These are phyloP conservation scores for Ciconia stormi DNA, from an alignment of 2,113 vertebrate genomes.

Conservation along the genomic window DNA sequence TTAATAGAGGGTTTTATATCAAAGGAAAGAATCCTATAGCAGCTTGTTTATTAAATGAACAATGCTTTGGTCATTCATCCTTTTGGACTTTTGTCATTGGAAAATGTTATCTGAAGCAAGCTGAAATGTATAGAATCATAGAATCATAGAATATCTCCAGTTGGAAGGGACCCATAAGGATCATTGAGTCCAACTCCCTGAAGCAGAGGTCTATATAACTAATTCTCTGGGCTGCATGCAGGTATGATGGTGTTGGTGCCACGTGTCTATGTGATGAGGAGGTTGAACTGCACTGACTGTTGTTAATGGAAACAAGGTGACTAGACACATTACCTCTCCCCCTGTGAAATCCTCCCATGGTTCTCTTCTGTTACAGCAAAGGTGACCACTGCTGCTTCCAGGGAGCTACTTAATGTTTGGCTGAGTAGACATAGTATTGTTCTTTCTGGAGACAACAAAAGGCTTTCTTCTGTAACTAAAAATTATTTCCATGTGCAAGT, in stretches of 20 bases:
- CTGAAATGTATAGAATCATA: not conserved
- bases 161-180: not conserved
- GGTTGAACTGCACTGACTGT: not conserved
- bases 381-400: not conserved
- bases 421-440: not conserved
- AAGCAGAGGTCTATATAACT: not conserved
- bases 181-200: not conserved
- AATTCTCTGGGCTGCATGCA: not conserved
- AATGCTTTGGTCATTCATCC: not conserved
- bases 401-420: not conserved
- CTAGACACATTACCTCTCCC: not conserved
- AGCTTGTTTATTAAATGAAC: not conserved
- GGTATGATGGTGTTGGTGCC: not conserved
- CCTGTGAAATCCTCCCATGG: not conserved
- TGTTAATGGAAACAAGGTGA: not conserved
- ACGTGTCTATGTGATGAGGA: not conserved
- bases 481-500: conserved; percentile 32
- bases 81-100: not conserved
- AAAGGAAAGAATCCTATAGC: not conserved
- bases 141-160: not conserved
- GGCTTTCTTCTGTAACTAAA: not conserved
- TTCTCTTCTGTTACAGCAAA: not conserved
- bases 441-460: conserved; percentile 15
- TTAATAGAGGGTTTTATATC: not conserved
- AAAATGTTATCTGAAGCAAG: not conserved